These are phyloP conservation scores for Drosophila kikkawai DNA, from an alignment of 1,140 invertebrate genomes.

Conservation along the genomic window DNA sequence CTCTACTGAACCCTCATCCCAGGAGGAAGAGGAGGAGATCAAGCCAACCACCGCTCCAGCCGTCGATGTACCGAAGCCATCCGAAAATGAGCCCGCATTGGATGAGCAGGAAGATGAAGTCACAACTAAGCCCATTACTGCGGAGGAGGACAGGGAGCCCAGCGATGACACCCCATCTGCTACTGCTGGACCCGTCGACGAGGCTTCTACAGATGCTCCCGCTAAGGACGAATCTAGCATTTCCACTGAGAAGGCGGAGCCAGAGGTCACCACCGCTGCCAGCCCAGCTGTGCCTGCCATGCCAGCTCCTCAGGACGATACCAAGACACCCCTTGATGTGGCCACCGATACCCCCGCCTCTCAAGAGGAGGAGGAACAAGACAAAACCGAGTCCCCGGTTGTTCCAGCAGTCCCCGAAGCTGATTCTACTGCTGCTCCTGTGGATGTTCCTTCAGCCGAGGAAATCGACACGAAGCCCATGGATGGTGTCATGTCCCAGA, in stretches of 20 bases:
- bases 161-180: slow-evolving; percentile 17
- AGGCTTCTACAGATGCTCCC: slow-evolving; percentile 22
- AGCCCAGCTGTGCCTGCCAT: slow-evolving; percentile 18
- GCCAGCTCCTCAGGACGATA: slow-evolving; percentile 1
- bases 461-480: slow-evolving; percentile 62
- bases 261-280: slow-evolving; percentile 26
- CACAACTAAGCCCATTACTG: slow-evolving; percentile 1
- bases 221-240: slow-evolving; percentile 33
- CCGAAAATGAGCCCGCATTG: slow-evolving; percentile 23
- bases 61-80: slow-evolving; percentile 7
- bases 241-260: slow-evolving; percentile 31
- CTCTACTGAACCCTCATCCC: slow-evolving; percentile 10
- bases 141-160: slow-evolving; percentile 10
- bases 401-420: slow-evolving; percentile 10
- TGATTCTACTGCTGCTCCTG: slow-evolving; percentile 50
- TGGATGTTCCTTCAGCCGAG: slow-evolving; percentile 43
- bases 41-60: slow-evolving; percentile 14
- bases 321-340: slow-evolving; percentile 26
- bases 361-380: slow-evolving; percentile 32
- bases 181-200: slow-evolving; percentile 10
- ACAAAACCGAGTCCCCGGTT: slow-evolving; percentile 30
- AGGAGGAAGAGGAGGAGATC: slow-evolving; percentile 28
- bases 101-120: slow-evolving; percentile 19
- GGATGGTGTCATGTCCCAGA: slow-evolving; percentile 64
- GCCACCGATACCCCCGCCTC: slow-evolving; percentile 29